These are phyloP conservation scores for Microplitis deprimator DNA, from an alignment of 2,888 invertebrate species.

Conservation along the genomic window DNA sequence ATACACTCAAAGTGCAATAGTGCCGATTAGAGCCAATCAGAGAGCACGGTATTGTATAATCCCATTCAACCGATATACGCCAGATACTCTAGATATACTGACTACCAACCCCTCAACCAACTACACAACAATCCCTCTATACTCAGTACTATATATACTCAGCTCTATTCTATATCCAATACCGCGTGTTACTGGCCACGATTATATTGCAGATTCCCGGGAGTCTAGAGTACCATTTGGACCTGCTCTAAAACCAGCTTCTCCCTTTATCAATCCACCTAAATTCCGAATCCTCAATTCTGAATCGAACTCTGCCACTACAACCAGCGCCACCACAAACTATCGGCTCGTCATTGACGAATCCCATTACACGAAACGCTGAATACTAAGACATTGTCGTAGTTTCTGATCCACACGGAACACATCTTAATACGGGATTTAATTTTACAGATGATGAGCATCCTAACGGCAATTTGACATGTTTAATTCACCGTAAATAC, in stretches of 20 bases:
- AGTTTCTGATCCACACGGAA: background rate
- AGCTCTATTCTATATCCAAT: slow-evolving; percentile 18
- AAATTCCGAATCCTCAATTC: background rate
- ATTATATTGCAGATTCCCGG: slow-evolving; percentile 14
- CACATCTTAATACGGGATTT: background rate
- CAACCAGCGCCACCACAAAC: background rate
- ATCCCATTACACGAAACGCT: background rate
- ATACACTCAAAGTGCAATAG: slow-evolving; percentile 56
- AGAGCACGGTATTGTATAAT: slow-evolving; percentile 63
- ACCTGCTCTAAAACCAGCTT: slow-evolving; percentile 5
- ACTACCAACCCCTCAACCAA: background rate
- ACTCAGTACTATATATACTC: slow-evolving; percentile 10
- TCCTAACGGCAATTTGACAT: background rate
- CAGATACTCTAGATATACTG: slow-evolving; percentile 33
- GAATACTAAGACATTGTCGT: background rate
- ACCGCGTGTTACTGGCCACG: slow-evolving; percentile 19
- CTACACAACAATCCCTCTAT: slow-evolving; percentile 6
- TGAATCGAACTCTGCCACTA: background rate
- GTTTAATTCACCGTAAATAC: background rate
- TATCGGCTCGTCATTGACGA: background rate
- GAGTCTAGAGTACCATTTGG: slow-evolving; percentile 2
- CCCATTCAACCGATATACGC: slow-evolving; percentile 55
- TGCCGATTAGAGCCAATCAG: slow-evolving; percentile 61
- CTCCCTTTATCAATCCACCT: background rate
- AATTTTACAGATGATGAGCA: background rate